Evolutionary conservation across 2,113 vertebrate genomes (phyloP).

Genomic region (Calyptomena viridis): DNA sequence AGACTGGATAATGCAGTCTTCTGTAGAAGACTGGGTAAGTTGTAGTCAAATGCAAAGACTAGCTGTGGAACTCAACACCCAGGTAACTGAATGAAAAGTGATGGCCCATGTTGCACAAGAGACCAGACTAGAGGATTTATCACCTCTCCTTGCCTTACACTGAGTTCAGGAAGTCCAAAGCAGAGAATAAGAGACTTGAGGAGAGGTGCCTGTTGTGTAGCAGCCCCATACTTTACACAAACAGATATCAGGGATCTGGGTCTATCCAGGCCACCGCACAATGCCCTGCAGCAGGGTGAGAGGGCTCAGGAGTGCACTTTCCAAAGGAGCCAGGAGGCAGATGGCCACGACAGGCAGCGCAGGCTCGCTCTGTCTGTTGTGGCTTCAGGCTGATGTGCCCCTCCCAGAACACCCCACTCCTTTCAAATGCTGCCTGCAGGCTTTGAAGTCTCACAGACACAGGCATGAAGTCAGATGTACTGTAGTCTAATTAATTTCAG

Average conservation of each 20-base stretch:
- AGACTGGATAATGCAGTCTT: not conserved
- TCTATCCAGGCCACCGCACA: not conserved
- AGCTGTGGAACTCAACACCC: not conserved
- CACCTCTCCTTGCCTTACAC: not conserved
- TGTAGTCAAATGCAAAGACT: not conserved
- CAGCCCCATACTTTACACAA: rapidly evolving
- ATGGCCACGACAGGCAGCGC: rapidly evolving
- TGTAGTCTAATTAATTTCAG: slow-evolving; percentile 58
- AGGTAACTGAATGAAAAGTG: not conserved
- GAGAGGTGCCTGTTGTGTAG: not conserved
- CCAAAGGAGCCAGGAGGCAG: not conserved
- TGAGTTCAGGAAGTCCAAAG: not conserved
- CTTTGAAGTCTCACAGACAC: slow-evolving; percentile 40
- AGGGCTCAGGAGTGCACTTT: not conserved
- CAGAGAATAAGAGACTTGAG: not conserved
- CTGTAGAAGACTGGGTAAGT: not conserved
- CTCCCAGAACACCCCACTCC: not conserved
- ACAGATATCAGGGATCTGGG: not conserved
- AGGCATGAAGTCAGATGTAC: slow-evolving; percentile 1
- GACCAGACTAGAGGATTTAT: not conserved
- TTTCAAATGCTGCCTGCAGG: not conserved
- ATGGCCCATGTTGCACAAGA: not conserved
- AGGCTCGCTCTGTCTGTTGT: rapidly evolving
- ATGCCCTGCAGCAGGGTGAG: not conserved
- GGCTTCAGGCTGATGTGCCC: not conserved